Conservation (phyloP, 2,888 invertebrate species). For the Craniophora ligustri region DNA sequence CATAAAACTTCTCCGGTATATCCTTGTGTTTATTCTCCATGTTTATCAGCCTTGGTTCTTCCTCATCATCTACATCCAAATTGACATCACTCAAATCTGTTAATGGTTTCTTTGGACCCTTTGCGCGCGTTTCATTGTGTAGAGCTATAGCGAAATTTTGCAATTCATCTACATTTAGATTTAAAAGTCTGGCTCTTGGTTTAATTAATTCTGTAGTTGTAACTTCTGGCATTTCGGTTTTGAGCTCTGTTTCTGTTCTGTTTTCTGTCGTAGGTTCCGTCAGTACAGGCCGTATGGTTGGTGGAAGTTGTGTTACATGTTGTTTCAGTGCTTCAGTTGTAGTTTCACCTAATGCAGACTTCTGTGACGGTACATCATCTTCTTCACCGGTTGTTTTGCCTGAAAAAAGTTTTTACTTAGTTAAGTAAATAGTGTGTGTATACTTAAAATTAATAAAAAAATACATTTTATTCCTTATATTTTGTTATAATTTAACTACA, state of each 20-base stretch:
- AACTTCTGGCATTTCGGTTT: slow-evolving; percentile 59
- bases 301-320: slow-evolving; percentile 36
- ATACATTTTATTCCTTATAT: no score
- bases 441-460: no score
- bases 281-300: slow-evolving; percentile 56
- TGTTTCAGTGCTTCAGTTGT: slow-evolving; percentile 36
- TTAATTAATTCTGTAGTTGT: slow-evolving; percentile 54
- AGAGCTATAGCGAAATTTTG: slow-evolving; percentile 80
- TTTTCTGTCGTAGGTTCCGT: slow-evolving; percentile 40
- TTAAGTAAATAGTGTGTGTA: no score
- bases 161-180: slow-evolving; percentile 80
- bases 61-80: slow-evolving; percentile 90
- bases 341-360: slow-evolving; percentile 32
- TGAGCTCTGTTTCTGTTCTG: slow-evolving; percentile 54
- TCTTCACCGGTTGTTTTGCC: slow-evolving; percentile 79
- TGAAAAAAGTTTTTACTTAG: slow-evolving; percentile 60
- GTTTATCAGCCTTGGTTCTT: slow-evolving; percentile 59
- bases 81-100: slow-evolving; percentile 94
- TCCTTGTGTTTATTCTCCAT: slow-evolving; percentile 64
- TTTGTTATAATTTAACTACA: no score
- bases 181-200: slow-evolving; percentile 76
- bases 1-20: slow-evolving; percentile 79
- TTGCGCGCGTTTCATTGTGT: slow-evolving; percentile 75
- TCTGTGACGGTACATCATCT: slow-evolving; percentile 63
- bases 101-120: slow-evolving; percentile 68